Base-by-base conservation (phyloP, 2,113 vertebrate genomes). In the Proteles cristata region DNA sequence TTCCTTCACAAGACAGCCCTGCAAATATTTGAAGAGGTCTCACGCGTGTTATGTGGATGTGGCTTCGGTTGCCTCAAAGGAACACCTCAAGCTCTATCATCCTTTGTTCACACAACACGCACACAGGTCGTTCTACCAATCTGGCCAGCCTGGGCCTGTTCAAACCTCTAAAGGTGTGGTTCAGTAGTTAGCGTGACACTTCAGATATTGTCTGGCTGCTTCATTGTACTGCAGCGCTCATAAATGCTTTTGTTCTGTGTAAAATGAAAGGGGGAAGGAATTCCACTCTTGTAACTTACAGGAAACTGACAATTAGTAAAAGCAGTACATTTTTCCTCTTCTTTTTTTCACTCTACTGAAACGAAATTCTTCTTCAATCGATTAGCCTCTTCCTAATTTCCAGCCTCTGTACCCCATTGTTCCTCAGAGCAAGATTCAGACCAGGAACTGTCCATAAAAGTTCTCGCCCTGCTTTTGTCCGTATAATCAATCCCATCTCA, bases 161-260 rank as follows among this genome's bases (percentile, higher is more conserved):
- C 19, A 55, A 25, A 58, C 39, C 11, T 88, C 77, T 23, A 7
- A 25, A 33, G 5, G 26, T 2, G 25, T 23, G 23, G 16, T 19
- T 4, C 19, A 23, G 4, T 53, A 16, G 65, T 39, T 14, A 53
- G 1, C 28, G 0, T 3, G 2, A 25, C 4, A 17, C 21, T 65
- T 14, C 1, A 9, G 45, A 39, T 31, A 25, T 19, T 35, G 3
- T 58, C 21, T 16, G 11, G 7, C 15, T 5, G 21, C 21, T 48
- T 79, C 14, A 31, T 0, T 7, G 10, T 23, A 19, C n/a, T 4
- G 8, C 11, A 10, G 33, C 4, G 0, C 17, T 80, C 2, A 2
- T 2, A 48, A 50, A 21, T 55, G 28, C 21, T 79, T 73, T 39
- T 26, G 2, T 50, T 74, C 82, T 39, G 12, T 43, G 28, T 26